Base-by-base conservation (phyloP, 2,113 vertebrate species). In the Tylochromis polylepis region DNA sequence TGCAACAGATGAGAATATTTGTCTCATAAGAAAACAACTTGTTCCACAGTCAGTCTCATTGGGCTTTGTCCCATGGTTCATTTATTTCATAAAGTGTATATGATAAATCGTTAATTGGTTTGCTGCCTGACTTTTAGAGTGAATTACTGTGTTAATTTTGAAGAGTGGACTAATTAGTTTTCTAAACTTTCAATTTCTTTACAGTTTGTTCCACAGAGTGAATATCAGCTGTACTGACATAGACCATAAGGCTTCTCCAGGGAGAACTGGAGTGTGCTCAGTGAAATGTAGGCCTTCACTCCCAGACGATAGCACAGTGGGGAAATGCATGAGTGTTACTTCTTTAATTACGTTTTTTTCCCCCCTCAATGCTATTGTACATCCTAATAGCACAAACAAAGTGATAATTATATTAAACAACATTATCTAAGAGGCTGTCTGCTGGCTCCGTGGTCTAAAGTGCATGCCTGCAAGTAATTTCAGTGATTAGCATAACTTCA, bases 401-500 rank as follows among this genome's bases (percentile, higher is more conserved):
- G 27, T 53, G 49, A 88, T 82, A 75, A 89, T 88, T 81, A 83
- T 79, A 89, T 84, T 4, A 77, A 38, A 77, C 70, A 79, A 62
- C 24, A 65, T 62, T 29, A 72, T 79, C 70, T 41, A 22, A 80
- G 82, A 67, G 72, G 72, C 57, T 65, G 84, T 86, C 60, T 75
- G 78, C 85, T 86, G 85, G 56, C 82, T 81, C 70, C 4, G 41
- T 62, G 62, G 67, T 90, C 57, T 15, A 67, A 46, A 80, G 62
- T 75, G 67, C 79, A 43, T 27, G 34, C 20, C 46, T 41, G 27
- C 38, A 79, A 81, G 85, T 86, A 34, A 90, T 91, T 91, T 82
- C 22, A 58, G 75, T 82, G 78, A 92, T 94, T 93, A 92, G 81
- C 72, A 77, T 77, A 77, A 77, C 72, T 34, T 34, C 72, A 53